A percentile compares a stretch with the other conserved stretches of the same genome.
Evolutionary conservation across 37 sponge, comb jelly and placozoan species (phyloP).

Genomic region (Agelas oroides): DNA sequence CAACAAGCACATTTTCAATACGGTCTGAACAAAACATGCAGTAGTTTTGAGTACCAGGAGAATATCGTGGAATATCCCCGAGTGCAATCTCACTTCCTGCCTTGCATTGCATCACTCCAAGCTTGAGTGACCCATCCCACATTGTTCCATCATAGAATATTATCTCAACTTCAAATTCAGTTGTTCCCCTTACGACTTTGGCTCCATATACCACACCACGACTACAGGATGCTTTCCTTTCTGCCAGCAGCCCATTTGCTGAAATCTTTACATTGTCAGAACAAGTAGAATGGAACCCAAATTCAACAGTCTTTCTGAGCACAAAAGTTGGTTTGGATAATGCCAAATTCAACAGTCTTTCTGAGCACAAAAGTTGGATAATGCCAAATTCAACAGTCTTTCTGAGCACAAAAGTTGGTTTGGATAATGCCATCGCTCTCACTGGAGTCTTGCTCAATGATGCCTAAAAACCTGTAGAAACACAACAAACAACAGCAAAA

Average conservation of each 20-base stretch:
- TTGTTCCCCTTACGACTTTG: conserved; percentile 57
- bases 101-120: conserved; percentile 70
- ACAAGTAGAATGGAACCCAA: conserved; percentile 43
- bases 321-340: conserved; percentile 30
- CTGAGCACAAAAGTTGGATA: too few species aligned
- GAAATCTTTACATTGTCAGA: conserved; percentile 47
- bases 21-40: conserved; percentile 81
- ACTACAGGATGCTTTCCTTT: conserved; percentile 73
- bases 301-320: conserved; percentile 38
- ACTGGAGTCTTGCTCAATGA: too few species aligned
- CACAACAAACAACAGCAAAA: too few species aligned
- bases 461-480: too few species aligned
- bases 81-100: not conserved
- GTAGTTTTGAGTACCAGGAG: conserved; percentile 71
- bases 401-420: too few species aligned
- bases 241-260: conserved; percentile 50
- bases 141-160: conserved; percentile 66
- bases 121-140: conserved; percentile 89
- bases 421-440: too few species aligned
- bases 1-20: conserved; percentile 53
- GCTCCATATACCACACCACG: conserved; percentile 76
- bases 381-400: too few species aligned
- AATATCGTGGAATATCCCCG: conserved; percentile 72
- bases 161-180: conserved; percentile 83
- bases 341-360: too few species aligned